phyloP scores from a whole-genome alignment of 2,113 vertebrate genomes.

The Collichthys lucidus region DNA sequence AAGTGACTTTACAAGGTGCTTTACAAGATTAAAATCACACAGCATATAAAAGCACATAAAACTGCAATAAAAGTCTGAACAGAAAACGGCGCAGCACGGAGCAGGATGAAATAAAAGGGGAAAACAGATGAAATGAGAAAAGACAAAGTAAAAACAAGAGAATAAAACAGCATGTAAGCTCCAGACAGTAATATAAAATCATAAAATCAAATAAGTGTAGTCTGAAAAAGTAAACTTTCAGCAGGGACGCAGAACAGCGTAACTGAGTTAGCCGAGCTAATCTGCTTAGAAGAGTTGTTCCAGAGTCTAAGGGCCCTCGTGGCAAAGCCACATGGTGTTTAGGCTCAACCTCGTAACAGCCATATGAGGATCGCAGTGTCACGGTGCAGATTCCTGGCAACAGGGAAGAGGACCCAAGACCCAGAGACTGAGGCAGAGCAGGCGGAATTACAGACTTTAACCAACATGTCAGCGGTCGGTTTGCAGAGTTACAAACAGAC shows the following conservation, averaged over 20 bases:
- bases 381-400: neutral
- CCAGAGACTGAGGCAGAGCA: neutral
- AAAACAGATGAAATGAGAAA: neutral
- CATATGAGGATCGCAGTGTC: neutral
- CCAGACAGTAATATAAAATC: neutral
- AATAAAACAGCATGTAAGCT: constrained; percentile 13
- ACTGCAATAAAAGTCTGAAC: constrained; percentile 12
- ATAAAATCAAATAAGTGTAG: constrained; percentile 4
- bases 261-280: constrained; percentile 8
- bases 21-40: constrained; percentile 36
- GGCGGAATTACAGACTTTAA: constrained; percentile 6
- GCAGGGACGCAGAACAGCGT: neutral
- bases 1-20: constrained; percentile 37
- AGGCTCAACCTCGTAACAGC: constrained; percentile 2
- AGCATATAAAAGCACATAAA: constrained; percentile 31
- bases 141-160: constrained; percentile 8
- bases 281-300: constrained; percentile 10
- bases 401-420: neutral
- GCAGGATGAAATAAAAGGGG: neutral
- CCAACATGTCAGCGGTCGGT: neutral
- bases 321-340: neutral
- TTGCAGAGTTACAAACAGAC: neutral
- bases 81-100: neutral
- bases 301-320: neutral
- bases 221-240: constrained; percentile 25